phyloP scores from a whole-genome alignment of 2,797 vertebrate genomes.

The Sebastes nivosus region DNA sequence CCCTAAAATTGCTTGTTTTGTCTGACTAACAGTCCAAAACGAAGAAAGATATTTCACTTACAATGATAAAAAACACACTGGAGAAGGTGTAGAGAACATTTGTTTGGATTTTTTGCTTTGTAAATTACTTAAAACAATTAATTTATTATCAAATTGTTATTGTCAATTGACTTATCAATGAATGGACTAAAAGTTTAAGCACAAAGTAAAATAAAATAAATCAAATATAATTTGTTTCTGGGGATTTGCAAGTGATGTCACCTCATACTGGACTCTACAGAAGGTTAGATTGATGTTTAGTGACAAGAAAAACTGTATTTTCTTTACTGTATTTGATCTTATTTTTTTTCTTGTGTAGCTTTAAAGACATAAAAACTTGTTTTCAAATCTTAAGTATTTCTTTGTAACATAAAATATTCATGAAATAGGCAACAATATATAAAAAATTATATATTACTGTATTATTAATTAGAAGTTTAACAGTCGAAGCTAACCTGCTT shows the following conservation, averaged over 20 bases:
- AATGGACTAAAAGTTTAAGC: neutral
- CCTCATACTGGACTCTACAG: neutral
- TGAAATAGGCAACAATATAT: neutral
- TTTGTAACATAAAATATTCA: neutral
- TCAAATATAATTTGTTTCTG: neutral
- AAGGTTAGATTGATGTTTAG: neutral
- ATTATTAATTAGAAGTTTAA: neutral
- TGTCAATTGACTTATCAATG: neutral
- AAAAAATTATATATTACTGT: neutral
- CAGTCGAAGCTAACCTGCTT: neutral
- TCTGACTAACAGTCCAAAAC: neutral
- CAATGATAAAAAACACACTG: neutral
- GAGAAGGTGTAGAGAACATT: neutral
- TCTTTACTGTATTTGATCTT: neutral
- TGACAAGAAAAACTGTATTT: neutral
- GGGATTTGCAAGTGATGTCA: neutral
- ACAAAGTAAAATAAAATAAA: neutral
- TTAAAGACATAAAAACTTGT: neutral
- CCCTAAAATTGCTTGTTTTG: neutral
- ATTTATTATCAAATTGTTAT: neutral
- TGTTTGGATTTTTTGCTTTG: neutral
- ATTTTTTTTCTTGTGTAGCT: neutral
- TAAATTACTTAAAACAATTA: neutral
- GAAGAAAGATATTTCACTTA: neutral
- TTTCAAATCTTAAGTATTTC: neutral